Percentiles rank a stretch among this genome's conserved stretches.
Evolutionary conservation across 2,113 vertebrate species (phyloP).

Genomic region (Mandrillus leucophaeus): DNA sequence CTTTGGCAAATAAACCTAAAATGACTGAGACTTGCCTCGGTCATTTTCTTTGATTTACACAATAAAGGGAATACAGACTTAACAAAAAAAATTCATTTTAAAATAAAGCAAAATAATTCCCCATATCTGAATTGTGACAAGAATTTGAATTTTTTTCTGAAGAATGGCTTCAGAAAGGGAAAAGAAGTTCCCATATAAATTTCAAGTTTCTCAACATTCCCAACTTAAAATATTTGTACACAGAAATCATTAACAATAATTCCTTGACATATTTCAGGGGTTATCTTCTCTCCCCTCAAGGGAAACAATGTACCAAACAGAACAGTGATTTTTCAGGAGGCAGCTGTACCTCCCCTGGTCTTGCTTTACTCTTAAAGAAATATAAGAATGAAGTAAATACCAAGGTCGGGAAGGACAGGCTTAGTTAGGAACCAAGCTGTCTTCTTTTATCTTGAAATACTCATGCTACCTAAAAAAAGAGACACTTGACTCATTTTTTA

Average conservation of each 20-base stretch:
- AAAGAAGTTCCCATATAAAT: not conserved
- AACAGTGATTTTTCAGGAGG: not conserved
- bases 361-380: not conserved
- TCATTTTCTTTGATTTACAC: too few species aligned
- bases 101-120: not conserved
- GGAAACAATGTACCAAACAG: not conserved
- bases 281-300: not conserved
- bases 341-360: not conserved
- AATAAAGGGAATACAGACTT: not conserved
- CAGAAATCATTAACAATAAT: not conserved
- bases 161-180: not conserved
- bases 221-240: not conserved
- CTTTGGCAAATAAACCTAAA: too few species aligned
- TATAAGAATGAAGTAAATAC: not conserved
- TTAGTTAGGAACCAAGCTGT: not conserved
- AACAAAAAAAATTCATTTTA: not conserved
- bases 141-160: not conserved
- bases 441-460: not conserved
- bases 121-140: not conserved
- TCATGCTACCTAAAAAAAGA: not conserved
- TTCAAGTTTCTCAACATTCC: not conserved
- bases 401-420: not conserved
- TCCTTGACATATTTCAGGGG: not conserved
- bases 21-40: too few species aligned
- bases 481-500: not conserved